These are phyloP conservation scores for Engystomops pustulosus DNA, from an alignment of 2,113 vertebrate species.

Conservation along the genomic window DNA sequence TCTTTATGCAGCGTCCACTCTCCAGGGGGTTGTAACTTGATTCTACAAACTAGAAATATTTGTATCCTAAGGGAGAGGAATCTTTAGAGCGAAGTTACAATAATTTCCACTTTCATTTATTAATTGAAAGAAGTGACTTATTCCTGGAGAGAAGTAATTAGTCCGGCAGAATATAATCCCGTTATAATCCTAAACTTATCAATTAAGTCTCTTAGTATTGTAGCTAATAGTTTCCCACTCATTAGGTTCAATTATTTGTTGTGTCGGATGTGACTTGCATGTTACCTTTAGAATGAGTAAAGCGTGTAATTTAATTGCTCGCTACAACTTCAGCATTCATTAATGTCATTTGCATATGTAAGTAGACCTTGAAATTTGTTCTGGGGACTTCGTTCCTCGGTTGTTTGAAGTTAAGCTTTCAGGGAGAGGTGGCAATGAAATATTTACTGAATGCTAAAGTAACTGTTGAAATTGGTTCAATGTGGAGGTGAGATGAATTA, in stretches of 20 bases:
- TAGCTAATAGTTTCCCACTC: background rate
- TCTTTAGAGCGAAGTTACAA: background rate
- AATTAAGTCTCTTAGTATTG: background rate
- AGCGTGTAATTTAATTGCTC: slow-evolving; percentile 37
- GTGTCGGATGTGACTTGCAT: slow-evolving; percentile 18
- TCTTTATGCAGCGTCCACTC: background rate
- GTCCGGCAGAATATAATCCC: background rate
- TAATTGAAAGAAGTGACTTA: background rate
- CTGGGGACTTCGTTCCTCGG: slow-evolving; percentile 15
- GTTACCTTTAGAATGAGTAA: background rate
- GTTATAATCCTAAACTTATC: background rate
- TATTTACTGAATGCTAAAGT: slow-evolving; percentile 41
- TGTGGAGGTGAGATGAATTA: background rate
- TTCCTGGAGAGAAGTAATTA: background rate
- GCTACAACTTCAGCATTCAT: slow-evolving; percentile 25
- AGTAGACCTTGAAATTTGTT: slow-evolving; percentile 45
- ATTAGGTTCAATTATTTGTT: slow-evolving; percentile 17
- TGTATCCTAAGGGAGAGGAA: slow-evolving; percentile 1
- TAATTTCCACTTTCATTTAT: background rate
- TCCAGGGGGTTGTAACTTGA: background rate
- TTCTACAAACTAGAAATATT: background rate
- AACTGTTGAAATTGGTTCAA: slow-evolving; percentile 21
- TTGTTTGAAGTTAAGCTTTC: slow-evolving; percentile 44
- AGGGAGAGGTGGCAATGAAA: slow-evolving; percentile 28
- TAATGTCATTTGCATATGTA: slow-evolving; percentile 42